A percentile compares a stretch with the other conserved stretches of the same genome.
Conservation (phyloP, 2,113 vertebrate species). For the Athene cunicularia region DNA sequence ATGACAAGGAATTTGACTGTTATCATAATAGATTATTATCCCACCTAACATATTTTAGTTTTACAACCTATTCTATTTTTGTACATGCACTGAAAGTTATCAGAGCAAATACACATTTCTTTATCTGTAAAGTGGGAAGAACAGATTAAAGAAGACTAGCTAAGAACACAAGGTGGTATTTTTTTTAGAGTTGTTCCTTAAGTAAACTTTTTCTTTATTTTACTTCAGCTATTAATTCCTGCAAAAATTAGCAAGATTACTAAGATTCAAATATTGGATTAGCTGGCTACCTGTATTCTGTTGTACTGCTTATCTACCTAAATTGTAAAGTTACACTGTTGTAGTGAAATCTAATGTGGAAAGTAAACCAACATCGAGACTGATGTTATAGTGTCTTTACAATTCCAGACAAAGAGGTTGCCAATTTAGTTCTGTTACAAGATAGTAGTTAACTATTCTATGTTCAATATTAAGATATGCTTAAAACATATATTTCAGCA, state of each 20-base stretch:
- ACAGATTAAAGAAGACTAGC: background rate
- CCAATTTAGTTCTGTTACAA: background rate
- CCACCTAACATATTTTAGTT: slow-evolving; percentile 65
- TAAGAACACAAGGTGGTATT: background rate
- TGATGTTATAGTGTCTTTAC: background rate
- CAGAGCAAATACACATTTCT: slow-evolving; percentile 2
- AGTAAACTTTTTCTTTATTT: background rate
- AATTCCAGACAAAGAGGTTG: background rate
- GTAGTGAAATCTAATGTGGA: background rate
- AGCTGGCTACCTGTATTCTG: background rate
- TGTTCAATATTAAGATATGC: background rate
- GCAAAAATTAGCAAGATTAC: background rate
- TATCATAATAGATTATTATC: slow-evolving; percentile 76
- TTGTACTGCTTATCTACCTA: background rate
- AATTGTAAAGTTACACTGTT: background rate
- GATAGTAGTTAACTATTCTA: background rate
- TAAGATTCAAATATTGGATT: background rate
- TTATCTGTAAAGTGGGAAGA: background rate
- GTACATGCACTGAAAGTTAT: background rate
- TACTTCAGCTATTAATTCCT: background rate
- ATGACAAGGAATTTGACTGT: slow-evolving; percentile 76
- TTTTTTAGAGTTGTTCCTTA: background rate
- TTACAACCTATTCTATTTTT: slow-evolving; percentile 40
- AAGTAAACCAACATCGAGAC: background rate
- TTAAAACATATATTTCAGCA: background rate